Evolutionary conservation across 2,888 invertebrate genomes (phyloP), one percentile per base, ranked within the genome.

Genomic region (Machimus atricapillus): DNA sequence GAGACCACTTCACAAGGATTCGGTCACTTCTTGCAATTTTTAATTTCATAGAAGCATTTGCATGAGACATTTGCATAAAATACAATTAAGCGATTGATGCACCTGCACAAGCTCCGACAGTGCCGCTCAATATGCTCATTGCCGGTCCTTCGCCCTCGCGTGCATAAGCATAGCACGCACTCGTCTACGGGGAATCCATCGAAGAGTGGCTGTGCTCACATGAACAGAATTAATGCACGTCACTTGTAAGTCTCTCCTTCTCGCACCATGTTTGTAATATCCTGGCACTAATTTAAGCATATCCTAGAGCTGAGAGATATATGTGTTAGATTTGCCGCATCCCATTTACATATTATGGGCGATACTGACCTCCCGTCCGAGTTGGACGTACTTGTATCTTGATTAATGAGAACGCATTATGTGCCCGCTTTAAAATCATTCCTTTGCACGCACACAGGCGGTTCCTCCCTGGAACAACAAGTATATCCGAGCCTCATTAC

Each of bases 361-460:
- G 74, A 85, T 74, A 73, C 85, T 85, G 73, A 46, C 85, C 85
- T 74, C 85, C 74, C 14, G n/a, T 40, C 43, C 66, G 14, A 73
- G 27, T 43, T 85, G 74, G 85, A 73, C 85, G 85, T 85, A 85
- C 19, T 85, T 74, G 58, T 87, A 87, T 88, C 87, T 88, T 88
- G 88, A 88, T 88, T 88, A 88, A 88, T 88, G 86, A 87, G 85
- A 85, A 88, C 88, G 88, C 88, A 88, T 88, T 88, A 88, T 87
- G 87, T 87, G 85, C 76, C 83, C 79, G 81, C 87, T 88, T 83
- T 83, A 79, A 85, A 88, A 87, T 85, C 87, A 85, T 87, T 88
- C 85, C 87, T 87, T 88, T 81, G 87, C 88, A 88, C 88, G 88
- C 88, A 88, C 52, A 74, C 19, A 79, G 73, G 23, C 74, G 23